Evolutionary conservation across 2,113 vertebrate genomes (phyloP).

Genomic region (Dicrurus megarhynchus): DNA sequence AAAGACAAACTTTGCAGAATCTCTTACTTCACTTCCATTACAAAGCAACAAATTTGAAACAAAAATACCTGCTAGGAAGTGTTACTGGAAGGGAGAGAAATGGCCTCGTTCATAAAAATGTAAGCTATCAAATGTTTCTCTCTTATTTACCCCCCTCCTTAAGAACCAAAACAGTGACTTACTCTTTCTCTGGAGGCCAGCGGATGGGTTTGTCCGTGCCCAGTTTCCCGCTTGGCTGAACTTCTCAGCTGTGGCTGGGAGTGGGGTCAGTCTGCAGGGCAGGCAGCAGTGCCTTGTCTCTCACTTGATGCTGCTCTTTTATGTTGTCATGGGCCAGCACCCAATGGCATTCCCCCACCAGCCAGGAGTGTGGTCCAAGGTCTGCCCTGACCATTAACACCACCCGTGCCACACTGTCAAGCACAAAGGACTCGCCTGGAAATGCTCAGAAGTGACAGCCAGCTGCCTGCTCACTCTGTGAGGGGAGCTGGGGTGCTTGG

Average conservation of each 20-base stretch:
- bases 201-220: accelerated
- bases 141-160: neutral
- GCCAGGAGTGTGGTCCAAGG: conserved; percentile 23
- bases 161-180: conserved; percentile 26
- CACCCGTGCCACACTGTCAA: neutral
- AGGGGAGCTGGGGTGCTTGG: neutral
- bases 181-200: neutral
- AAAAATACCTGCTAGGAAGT: neutral
- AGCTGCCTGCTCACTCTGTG: neutral
- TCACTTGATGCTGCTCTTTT: conserved; percentile 46
- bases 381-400: neutral
- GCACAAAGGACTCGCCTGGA: accelerated
- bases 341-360: conserved; percentile 16
- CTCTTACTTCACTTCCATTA: neutral
- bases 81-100: neutral
- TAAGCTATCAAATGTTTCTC: neutral
- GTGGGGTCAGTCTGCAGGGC: conserved; percentile 4
- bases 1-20: neutral
- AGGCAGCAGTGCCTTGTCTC: conserved; percentile 14
- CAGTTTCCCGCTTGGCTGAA: neutral
- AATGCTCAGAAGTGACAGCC: neutral
- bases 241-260: conserved; percentile 23
- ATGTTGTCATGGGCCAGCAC: neutral
- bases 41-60: neutral
- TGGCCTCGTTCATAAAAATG: neutral